phyloP scores from a whole-genome alignment of 2,888 invertebrate genomes.

The Chymomyza fuscimana region DNA sequence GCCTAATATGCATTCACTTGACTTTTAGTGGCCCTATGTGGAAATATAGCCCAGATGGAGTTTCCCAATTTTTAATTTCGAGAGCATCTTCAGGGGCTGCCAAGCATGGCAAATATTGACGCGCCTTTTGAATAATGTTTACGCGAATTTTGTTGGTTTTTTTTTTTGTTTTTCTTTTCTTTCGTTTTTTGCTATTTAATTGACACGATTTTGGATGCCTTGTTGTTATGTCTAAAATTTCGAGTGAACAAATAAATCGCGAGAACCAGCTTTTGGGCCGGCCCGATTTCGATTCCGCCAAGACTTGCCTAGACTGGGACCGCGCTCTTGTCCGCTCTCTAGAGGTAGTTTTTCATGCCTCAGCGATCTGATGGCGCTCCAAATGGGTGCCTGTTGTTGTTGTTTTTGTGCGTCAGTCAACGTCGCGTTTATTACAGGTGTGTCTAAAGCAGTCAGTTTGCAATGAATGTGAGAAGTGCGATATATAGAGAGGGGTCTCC shows the following conservation, averaged over 20 bases:
- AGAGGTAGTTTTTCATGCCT: slow-evolving; percentile 49
- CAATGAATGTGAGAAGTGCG: neutral
- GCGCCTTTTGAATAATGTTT: slow-evolving; percentile 28
- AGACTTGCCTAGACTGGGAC: neutral
- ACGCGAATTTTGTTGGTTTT: slow-evolving; percentile 13
- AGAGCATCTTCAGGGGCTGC: neutral
- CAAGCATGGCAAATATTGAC: slow-evolving; percentile 23
- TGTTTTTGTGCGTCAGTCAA: slow-evolving; percentile 27
- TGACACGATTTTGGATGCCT: slow-evolving; percentile 30
- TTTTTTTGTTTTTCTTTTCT: neutral
- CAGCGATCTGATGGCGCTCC: slow-evolving; percentile 54
- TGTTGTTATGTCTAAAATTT: slow-evolving; percentile 48
- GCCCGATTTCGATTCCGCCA: neutral
- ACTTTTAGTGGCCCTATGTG: neutral
- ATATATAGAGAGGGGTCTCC: neutral
- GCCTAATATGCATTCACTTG: neutral
- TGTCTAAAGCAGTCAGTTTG: slow-evolving; percentile 32
- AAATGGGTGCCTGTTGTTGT: slow-evolving; percentile 44
- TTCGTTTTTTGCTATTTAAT: slow-evolving; percentile 23
- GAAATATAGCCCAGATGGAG: neutral
- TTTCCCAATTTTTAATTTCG: neutral
- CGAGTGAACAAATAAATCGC: slow-evolving; percentile 57
- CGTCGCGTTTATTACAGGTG: slow-evolving; percentile 55
- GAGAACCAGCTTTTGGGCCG: neutral
- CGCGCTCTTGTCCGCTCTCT: neutral